These are phyloP conservation scores for Scortum barcoo DNA, from an alignment of 2,113 vertebrate species.

Conservation along the genomic window DNA sequence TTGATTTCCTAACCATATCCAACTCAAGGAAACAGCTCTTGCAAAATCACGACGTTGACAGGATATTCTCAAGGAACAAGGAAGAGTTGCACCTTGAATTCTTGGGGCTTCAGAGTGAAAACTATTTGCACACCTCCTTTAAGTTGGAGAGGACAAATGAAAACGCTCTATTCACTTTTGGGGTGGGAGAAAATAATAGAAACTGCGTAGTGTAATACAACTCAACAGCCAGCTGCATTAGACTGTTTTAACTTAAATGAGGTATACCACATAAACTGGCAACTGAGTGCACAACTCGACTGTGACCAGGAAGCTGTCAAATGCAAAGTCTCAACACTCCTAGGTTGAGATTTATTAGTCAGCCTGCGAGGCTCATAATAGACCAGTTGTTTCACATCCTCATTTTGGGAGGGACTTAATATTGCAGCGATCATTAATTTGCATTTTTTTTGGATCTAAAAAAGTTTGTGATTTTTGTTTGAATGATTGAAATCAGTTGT, in stretches of 20 bases:
- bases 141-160: background rate
- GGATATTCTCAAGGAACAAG: constrained; percentile 51
- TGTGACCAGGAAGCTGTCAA: background rate
- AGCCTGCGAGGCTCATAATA: background rate
- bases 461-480: background rate
- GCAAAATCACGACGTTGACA: background rate
- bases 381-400: constrained; percentile 63
- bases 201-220: background rate
- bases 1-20: background rate
- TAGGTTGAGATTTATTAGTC: background rate
- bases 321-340: constrained; percentile 3
- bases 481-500: background rate
- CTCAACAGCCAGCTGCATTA: background rate
- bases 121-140: constrained; percentile 26
- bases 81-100: constrained; percentile 21
- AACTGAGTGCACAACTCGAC: background rate
- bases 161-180: background rate
- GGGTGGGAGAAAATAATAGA: background rate
- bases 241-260: background rate
- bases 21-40: background rate
- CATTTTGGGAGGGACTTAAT: constrained; percentile 20
- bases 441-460: background rate
- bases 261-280: background rate
- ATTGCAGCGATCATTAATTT: background rate
- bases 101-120: background rate